These are phyloP conservation scores for Thecophora atra DNA, from an alignment of 2,888 invertebrate species.

Conservation along the genomic window DNA sequence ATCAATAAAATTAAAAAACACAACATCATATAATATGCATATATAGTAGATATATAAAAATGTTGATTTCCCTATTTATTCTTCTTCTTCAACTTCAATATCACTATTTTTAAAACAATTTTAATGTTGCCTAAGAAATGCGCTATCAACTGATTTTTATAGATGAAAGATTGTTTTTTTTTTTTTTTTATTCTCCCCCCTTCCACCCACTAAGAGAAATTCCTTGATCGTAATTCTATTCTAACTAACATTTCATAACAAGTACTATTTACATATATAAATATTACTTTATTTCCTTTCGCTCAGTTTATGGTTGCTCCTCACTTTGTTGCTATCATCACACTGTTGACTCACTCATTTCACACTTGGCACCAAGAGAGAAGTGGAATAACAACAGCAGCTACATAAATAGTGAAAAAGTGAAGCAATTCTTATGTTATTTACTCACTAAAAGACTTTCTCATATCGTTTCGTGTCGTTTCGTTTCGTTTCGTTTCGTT, in stretches of 20 bases:
- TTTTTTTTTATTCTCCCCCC: not conserved
- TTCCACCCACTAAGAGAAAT: not conserved
- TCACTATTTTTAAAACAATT: no score
- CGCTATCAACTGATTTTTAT: not conserved
- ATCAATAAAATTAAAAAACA: conserved; percentile 11
- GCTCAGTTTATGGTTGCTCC: not conserved
- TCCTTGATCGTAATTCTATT: not conserved
- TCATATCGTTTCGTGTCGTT: conserved; percentile 11
- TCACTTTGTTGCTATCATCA: conserved; percentile 23
- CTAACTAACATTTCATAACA: not conserved
- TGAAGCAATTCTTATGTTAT: conserved; percentile 14
- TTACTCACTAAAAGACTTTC: conserved; percentile 35
- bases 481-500: conserved; percentile 15
- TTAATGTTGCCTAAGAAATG: not conserved
- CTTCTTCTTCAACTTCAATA: not conserved
- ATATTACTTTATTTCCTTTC: not conserved
- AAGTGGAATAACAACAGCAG: conserved; percentile 37
- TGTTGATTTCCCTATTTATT: not conserved
- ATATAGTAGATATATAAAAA: no score
- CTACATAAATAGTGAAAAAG: conserved; percentile 12
- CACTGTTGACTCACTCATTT: conserved; percentile 30
- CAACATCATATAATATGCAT: no score
- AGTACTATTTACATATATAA: not conserved
- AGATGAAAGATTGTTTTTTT: not conserved
- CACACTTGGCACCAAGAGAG: conserved; percentile 31